These are phyloP conservation scores for Eumeta japonica DNA, from an alignment of 1,140 invertebrate genomes.

Conservation along the genomic window DNA sequence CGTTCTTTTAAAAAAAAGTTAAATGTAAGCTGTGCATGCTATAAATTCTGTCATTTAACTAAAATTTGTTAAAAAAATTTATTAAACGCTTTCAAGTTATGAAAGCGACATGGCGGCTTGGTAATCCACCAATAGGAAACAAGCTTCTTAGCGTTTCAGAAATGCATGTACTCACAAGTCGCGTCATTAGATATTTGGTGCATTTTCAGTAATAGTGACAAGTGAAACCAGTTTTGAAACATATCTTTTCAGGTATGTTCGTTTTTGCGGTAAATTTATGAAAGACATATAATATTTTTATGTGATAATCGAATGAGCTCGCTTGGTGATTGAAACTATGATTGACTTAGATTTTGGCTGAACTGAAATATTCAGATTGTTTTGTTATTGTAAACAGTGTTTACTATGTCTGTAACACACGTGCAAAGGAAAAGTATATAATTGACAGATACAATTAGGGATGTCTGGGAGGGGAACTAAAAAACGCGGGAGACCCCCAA, in stretches of 20 bases:
- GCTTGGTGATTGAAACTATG: constrained; percentile 35
- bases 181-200: constrained; percentile 63
- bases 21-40: too few relatives aligned
- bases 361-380: constrained; percentile 53
- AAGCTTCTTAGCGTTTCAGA: constrained; percentile 59
- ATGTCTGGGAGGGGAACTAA: constrained; percentile 85
- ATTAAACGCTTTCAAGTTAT: too few relatives aligned
- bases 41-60: too few relatives aligned
- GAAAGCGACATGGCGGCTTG: constrained; percentile 64
- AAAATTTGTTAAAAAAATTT: too few relatives aligned
- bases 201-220: constrained; percentile 49
- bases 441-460: constrained; percentile 55
- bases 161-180: constrained; percentile 57
- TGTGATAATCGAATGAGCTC: constrained; percentile 19
- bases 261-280: too few relatives aligned
- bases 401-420: constrained; percentile 58
- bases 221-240: too few relatives aligned
- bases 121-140: constrained; percentile 61
- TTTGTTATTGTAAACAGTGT: constrained; percentile 59
- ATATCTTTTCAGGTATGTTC: too few relatives aligned
- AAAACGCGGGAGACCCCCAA: constrained; percentile 83
- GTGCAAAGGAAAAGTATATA: constrained; percentile 50
- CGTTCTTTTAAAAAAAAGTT: too few relatives aligned
- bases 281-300: too few relatives aligned
- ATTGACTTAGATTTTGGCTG: constrained; percentile 51